phyloP scores from a whole-genome alignment of 2,888 invertebrate species.

The Ectobius pallidus region DNA sequence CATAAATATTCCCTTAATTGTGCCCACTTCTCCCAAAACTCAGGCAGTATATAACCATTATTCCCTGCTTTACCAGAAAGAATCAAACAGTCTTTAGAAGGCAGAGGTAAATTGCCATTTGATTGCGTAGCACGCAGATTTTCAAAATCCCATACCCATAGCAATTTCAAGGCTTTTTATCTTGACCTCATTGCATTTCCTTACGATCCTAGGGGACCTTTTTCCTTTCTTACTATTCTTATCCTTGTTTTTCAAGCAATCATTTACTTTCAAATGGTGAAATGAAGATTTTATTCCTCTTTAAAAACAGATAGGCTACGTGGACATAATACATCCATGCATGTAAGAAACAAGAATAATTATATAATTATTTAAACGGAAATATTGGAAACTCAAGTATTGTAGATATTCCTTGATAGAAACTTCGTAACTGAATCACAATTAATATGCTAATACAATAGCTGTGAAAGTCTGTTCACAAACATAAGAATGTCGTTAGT shows the following conservation, averaged over 20 bases:
- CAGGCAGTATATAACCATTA: conserved; percentile 34
- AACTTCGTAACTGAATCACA: no score
- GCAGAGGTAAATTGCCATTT: conserved; percentile 34
- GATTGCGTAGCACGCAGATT: conserved; percentile 31
- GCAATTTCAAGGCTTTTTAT: conserved; percentile 14
- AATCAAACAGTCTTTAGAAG: conserved; percentile 39
- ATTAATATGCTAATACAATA: no score
- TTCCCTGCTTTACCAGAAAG: conserved; percentile 35
- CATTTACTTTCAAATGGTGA: neutral
- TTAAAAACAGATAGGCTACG: neutral
- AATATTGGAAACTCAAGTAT: neutral
- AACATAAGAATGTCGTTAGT: no score
- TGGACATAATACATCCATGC: neutral
- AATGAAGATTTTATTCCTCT: neutral
- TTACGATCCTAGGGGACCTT: neutral
- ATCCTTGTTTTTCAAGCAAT: no score
- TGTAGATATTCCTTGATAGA: no score
- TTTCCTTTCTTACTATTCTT: neutral
- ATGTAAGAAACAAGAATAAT: neutral
- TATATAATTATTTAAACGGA: neutral
- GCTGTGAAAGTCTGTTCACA: no score
- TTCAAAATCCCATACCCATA: neutral
- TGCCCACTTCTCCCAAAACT: conserved; percentile 25
- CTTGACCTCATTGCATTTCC: conserved; percentile 12
- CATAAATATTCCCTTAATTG: conserved; percentile 37